Evolutionary conservation across 2,797 vertebrate genomes (phyloP).

Genomic region (Melanotaenia boesemani): DNA sequence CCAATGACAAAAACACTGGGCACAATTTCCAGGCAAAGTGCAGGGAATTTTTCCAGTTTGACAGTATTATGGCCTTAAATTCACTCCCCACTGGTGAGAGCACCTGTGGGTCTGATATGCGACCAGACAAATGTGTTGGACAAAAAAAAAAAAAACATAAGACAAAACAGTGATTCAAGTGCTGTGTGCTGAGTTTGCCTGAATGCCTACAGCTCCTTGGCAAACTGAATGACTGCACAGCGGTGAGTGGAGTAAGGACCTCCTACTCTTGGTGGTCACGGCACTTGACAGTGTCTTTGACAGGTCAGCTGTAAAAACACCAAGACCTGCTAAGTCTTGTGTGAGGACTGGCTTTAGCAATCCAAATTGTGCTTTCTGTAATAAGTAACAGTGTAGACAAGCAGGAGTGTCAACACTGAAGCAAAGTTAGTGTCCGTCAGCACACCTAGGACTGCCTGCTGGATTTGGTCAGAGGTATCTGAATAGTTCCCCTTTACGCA

Average conservation of each 20-base stretch:
- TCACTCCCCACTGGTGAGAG: slow-evolving; percentile 37
- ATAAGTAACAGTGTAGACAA: slow-evolving; percentile 67
- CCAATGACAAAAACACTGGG: slow-evolving; percentile 53
- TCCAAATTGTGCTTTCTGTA: slow-evolving; percentile 79
- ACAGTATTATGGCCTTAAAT: slow-evolving; percentile 72
- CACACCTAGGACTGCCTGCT: slow-evolving; percentile 62
- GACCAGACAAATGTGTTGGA: slow-evolving; percentile 39
- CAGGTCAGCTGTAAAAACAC: slow-evolving; percentile 48
- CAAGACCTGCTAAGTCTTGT: slow-evolving; percentile 46
- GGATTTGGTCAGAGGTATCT: slow-evolving; percentile 74
- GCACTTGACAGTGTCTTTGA: slow-evolving; percentile 65
- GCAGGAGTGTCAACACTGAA: slow-evolving; percentile 57
- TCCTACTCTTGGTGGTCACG: slow-evolving; percentile 18
- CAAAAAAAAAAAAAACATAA: slow-evolving; percentile 43
- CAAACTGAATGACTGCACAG: slow-evolving; percentile 65
- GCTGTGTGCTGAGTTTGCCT: slow-evolving; percentile 59
- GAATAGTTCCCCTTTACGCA: slow-evolving; percentile 61
- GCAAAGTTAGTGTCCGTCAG: slow-evolving; percentile 57
- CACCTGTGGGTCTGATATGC: slow-evolving; percentile 30
- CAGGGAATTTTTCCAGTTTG: slow-evolving; percentile 57
- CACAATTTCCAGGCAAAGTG: slow-evolving; percentile 72
- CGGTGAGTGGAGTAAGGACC: slow-evolving; percentile 28
- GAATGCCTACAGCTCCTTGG: slow-evolving; percentile 63
- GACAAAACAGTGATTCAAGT: slow-evolving; percentile 77
- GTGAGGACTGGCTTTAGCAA: slow-evolving; percentile 59